A percentile compares a stretch with the other conserved stretches of the same genome.
Conservation (phyloP, 2,113 vertebrate species). For the Sebastes fasciatus region DNA sequence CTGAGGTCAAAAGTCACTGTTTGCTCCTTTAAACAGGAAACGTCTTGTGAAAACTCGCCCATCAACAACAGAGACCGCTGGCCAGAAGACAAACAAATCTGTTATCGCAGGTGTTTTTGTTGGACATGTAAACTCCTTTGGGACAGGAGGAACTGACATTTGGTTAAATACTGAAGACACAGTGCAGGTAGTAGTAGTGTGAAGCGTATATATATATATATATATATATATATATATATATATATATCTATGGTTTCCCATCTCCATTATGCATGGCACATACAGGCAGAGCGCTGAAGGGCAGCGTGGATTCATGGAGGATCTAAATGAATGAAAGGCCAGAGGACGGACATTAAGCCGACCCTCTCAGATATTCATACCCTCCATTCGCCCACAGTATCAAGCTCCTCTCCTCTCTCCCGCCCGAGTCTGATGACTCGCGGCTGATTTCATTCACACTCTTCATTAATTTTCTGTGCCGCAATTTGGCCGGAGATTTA, state of each 20-base stretch:
- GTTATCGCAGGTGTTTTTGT: slow-evolving; percentile 51
- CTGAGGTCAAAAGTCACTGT: slow-evolving; percentile 37
- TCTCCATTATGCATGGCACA: neutral
- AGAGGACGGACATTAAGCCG: slow-evolving; percentile 19
- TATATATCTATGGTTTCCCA: neutral
- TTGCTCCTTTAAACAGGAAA: slow-evolving; percentile 50
- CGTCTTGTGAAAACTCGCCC: slow-evolving; percentile 28
- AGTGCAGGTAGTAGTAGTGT: neutral
- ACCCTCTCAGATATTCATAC: slow-evolving; percentile 46
- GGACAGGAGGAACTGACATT: neutral
- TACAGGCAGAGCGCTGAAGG: slow-evolving; percentile 9
- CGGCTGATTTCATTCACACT: slow-evolving; percentile 72
- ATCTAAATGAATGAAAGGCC: slow-evolving; percentile 35
- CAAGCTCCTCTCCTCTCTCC: slow-evolving; percentile 26
- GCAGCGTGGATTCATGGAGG: slow-evolving; percentile 11
- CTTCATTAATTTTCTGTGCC: slow-evolving; percentile 71
- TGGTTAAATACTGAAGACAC: neutral
- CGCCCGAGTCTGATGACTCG: slow-evolving; percentile 64
- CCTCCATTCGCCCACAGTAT: slow-evolving; percentile 42
- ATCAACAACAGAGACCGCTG: slow-evolving; percentile 15
- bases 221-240: too few species aligned
- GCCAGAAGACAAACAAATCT: slow-evolving; percentile 37
- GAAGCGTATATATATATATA: neutral
- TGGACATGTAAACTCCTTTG: neutral
- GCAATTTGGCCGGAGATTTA: slow-evolving; percentile 76